phyloP scores from a whole-genome alignment of 2,113 vertebrate species.

The Ranitomeya imitator region DNA sequence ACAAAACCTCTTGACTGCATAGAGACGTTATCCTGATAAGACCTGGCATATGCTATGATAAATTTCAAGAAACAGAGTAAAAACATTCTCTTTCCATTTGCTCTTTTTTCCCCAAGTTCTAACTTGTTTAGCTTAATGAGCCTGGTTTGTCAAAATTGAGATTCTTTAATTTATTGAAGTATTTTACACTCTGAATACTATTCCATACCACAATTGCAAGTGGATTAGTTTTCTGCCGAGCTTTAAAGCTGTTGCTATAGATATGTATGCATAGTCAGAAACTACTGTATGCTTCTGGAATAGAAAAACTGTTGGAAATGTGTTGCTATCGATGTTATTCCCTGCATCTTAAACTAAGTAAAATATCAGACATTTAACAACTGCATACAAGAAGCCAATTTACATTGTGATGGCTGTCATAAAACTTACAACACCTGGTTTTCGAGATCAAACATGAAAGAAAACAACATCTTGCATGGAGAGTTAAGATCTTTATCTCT shows the following conservation, averaged over 20 bases:
- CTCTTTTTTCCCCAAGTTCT: background rate
- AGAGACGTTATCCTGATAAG: background rate
- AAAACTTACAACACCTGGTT: background rate
- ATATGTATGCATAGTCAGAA: background rate
- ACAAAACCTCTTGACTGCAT: background rate
- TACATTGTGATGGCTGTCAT: background rate
- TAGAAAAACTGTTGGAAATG: background rate
- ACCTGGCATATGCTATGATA: background rate
- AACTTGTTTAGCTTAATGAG: slow-evolving; percentile 39
- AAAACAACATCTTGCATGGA: background rate
- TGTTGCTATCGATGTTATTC: background rate
- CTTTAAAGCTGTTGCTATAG: slow-evolving; percentile 17
- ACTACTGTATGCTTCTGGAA: slow-evolving; percentile 4
- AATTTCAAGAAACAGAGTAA: background rate
- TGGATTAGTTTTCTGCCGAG: slow-evolving; percentile 28
- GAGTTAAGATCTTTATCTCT: background rate
- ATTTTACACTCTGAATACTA: slow-evolving; percentile 16
- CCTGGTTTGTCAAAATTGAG: slow-evolving; percentile 1
- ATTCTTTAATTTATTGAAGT: slow-evolving; percentile 6
- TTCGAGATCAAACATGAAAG: background rate
- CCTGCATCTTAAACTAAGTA: background rate
- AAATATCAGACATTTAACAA: background rate
- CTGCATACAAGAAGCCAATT: background rate
- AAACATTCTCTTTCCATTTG: background rate
- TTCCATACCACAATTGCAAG: slow-evolving; percentile 8